phyloP scores from a whole-genome alignment of 64 coral and sea anemone species.

The Montipora sp. region DNA sequence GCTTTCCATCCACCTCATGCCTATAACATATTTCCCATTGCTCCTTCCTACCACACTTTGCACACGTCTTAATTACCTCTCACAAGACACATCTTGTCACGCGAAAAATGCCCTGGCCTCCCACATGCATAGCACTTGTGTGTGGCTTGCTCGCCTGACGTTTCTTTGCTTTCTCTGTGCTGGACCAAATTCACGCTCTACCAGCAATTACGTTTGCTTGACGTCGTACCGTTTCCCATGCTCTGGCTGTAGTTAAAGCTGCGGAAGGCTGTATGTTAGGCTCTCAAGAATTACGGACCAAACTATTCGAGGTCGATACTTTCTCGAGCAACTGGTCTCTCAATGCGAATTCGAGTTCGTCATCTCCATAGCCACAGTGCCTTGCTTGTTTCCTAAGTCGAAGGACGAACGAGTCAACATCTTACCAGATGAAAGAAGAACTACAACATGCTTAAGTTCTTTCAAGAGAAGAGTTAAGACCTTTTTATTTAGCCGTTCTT shows the following conservation, averaged over 20 bases:
- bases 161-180: not conserved
- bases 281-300: not conserved
- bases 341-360: not conserved
- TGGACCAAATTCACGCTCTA: not conserved
- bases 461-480: too few species aligned
- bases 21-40: conserved; percentile 13
- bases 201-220: not conserved
- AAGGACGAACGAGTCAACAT: conserved; percentile 5
- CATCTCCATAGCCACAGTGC: not conserved
- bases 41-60: conserved; percentile 9
- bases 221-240: not conserved
- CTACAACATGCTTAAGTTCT: too few species aligned
- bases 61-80: not conserved
- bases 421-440: not conserved
- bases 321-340: conserved; percentile 9
- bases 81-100: not conserved
- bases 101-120: conserved; percentile 1
- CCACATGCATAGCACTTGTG: conserved; percentile 14
- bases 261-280: not conserved
- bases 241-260: conserved; percentile 12
- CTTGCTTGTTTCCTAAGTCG: conserved; percentile 17
- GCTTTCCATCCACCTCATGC: not conserved
- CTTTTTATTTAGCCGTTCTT: too few species aligned
- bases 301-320: not conserved
- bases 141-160: not conserved